These are phyloP conservation scores for Acanthurus tractus DNA, from an alignment of 2,797 vertebrate genomes.

Conservation along the genomic window DNA sequence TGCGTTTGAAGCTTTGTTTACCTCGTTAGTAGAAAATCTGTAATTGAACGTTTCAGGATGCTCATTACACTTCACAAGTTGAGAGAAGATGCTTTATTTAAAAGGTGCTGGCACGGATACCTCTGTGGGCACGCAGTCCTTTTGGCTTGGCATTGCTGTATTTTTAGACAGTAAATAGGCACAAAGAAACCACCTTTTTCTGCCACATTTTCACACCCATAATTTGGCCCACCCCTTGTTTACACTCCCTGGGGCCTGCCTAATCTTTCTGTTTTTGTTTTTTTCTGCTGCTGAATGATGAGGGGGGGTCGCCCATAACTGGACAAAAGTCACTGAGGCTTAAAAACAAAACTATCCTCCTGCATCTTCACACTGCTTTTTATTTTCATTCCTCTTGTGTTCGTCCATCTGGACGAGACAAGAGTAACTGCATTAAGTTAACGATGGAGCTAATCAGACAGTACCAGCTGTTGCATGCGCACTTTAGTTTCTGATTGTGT, in stretches of 20 bases:
- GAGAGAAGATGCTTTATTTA: constrained; percentile 64
- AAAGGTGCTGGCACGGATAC: constrained; percentile 65
- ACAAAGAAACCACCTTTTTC: constrained; percentile 74
- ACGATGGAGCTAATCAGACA: constrained; percentile 46
- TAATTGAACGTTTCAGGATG: constrained; percentile 73
- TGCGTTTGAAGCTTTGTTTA: constrained; percentile 76
- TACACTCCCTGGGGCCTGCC: constrained; percentile 54
- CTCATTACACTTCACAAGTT: constrained; percentile 74
- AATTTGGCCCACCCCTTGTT: constrained; percentile 80
- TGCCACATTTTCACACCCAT: constrained; percentile 77
- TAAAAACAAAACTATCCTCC: constrained; percentile 40
- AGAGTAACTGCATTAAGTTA: constrained; percentile 42
- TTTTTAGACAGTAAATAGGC: constrained; percentile 78
- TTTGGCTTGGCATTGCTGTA: constrained; percentile 63
- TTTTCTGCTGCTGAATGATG: constrained; percentile 67
- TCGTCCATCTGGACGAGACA: constrained; percentile 41
- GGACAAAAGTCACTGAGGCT: constrained; percentile 42
- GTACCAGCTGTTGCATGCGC: constrained; percentile 29
- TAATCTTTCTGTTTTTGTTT: constrained; percentile 67
- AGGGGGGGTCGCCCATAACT: constrained; percentile 52
- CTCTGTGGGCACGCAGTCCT: constrained; percentile 52
- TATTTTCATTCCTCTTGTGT: constrained; percentile 17
- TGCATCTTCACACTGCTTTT: constrained; percentile 40
- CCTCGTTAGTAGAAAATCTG: constrained; percentile 74
- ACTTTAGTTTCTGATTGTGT: constrained; percentile 24